Percentiles rank a stretch among this genome's conserved stretches.
Conservation (phyloP, 2,113 vertebrate species). For the Seriola quinqueradiata region DNA sequence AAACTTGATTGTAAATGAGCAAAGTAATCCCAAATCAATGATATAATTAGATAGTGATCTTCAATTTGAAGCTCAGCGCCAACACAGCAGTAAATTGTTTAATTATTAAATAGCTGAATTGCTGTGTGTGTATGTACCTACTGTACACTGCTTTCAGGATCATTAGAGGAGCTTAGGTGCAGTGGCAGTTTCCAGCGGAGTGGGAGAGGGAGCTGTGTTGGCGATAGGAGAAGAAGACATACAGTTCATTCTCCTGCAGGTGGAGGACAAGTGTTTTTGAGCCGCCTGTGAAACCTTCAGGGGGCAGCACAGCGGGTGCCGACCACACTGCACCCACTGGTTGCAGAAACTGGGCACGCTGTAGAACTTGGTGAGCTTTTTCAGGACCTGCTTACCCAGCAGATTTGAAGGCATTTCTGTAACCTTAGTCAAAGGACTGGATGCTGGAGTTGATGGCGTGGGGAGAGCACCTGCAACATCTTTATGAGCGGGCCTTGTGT, state of each 20-base stretch:
- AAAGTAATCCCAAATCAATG: neutral
- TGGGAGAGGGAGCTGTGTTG: slow-evolving; percentile 30
- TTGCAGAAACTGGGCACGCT: slow-evolving; percentile 93
- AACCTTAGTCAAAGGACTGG: slow-evolving; percentile 80
- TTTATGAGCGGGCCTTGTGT: slow-evolving; percentile 33
- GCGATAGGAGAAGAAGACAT: slow-evolving; percentile 57
- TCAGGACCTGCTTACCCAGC: slow-evolving; percentile 87
- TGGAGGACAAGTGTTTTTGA: slow-evolving; percentile 73
- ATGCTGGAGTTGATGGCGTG: slow-evolving; percentile 31
- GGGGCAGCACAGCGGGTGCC: slow-evolving; percentile 90
- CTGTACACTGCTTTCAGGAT: neutral
- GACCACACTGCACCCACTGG: slow-evolving; percentile 88
- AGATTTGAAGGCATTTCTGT: slow-evolving; percentile 85
- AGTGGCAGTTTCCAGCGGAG: slow-evolving; percentile 44
- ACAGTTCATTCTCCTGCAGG: slow-evolving; percentile 70
- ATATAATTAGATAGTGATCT: neutral
- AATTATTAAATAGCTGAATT: neutral
- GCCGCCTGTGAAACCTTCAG: slow-evolving; percentile 81
- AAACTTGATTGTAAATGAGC: slow-evolving; percentile 1
- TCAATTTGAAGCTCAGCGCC: neutral
- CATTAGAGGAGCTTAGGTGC: slow-evolving; percentile 31
- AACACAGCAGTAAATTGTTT: neutral
- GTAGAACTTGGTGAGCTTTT: slow-evolving; percentile 93
- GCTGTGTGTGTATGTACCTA: neutral
- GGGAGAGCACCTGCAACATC: slow-evolving; percentile 48